Base-by-base conservation (phyloP, 2,113 vertebrate genomes). In the Channa argus region DNA sequence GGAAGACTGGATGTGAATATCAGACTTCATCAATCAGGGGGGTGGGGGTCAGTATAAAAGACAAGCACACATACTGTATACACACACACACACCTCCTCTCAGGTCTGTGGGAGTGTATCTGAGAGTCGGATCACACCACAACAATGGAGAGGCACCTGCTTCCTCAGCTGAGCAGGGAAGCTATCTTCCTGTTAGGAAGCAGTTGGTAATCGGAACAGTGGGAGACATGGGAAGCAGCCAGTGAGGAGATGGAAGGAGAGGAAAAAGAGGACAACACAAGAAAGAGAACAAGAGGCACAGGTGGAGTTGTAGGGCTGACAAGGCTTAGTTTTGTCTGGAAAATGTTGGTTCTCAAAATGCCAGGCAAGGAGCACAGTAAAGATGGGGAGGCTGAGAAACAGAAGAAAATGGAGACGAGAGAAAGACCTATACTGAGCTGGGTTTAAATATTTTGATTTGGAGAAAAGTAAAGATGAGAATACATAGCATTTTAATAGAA, bases 121-220 rank as follows among this genome's bases (percentile, higher is more conserved):
- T 85, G 43, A 71, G 86, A 54, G 81, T 73, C 74, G 69, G 89
- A 92, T 94, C 90, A 88, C 93, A 93, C 77, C 75, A 77, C 83
- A 92, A 95, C 93, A 95, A 95, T 94, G 75, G 91, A 77, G 79
- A 88, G 80, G 88, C 94, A 95, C 94, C 94, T 95, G 94, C 80
- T 94, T 95, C 94, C 94, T 93, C 83, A 75, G 74, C 81, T 34
- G 77, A 73, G 74, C 63, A 77, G 81, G 88, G 88, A 85, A 90
- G 86, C 63, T 11, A 59, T 74, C 89, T 93, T 95, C 93, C 94
- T 94, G 92, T 94, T 82, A 88, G 92, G 92, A 85, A 92, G 88
- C 90, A 86, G 88, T 90, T 84, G 89, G 90, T 92, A 92, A 91
- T 90, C 87, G 81, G 90, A 92, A 90, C 89, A 84, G 77, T 79